phyloP scores from a whole-genome alignment of 2,888 invertebrate genomes.

The Napeogenes inachia region DNA sequence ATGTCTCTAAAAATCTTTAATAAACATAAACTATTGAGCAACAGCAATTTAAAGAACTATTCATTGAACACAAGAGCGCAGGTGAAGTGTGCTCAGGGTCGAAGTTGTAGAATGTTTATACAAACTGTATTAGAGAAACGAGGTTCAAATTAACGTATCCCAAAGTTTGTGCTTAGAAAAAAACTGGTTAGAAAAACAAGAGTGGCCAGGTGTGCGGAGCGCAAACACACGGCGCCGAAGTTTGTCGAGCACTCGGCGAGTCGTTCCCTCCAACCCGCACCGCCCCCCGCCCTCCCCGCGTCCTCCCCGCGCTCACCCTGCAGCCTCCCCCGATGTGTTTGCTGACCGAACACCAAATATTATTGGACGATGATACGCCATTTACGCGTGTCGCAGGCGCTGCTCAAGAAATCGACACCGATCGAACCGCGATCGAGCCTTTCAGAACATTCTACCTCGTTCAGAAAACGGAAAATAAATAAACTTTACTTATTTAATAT shows the following conservation, averaged over 20 bases:
- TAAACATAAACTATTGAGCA: too few relatives aligned
- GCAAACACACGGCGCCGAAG: constrained; percentile 40
- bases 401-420: constrained; percentile 40
- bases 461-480: too few relatives aligned
- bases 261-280: constrained; percentile 17
- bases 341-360: constrained; percentile 46
- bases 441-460: not conserved
- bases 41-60: not conserved
- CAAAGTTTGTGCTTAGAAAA: constrained; percentile 49
- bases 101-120: constrained; percentile 42
- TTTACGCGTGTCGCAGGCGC: constrained; percentile 46
- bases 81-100: constrained; percentile 16
- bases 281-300: constrained; percentile 13
- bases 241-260: constrained; percentile 41
- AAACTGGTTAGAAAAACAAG: constrained; percentile 55
- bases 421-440: constrained; percentile 21
- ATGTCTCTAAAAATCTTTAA: too few relatives aligned
- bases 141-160: constrained; percentile 55
- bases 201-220: constrained; percentile 43
- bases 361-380: constrained; percentile 64
- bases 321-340: constrained; percentile 21
- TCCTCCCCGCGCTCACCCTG: constrained; percentile 24
- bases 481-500: too few relatives aligned
- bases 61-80: constrained; percentile 1
- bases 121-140: constrained; percentile 50